Percentiles rank a stretch among this genome's conserved stretches.
phyloP scores from a whole-genome alignment of 2,797 vertebrate species.

The Cynopterus sphinx region DNA sequence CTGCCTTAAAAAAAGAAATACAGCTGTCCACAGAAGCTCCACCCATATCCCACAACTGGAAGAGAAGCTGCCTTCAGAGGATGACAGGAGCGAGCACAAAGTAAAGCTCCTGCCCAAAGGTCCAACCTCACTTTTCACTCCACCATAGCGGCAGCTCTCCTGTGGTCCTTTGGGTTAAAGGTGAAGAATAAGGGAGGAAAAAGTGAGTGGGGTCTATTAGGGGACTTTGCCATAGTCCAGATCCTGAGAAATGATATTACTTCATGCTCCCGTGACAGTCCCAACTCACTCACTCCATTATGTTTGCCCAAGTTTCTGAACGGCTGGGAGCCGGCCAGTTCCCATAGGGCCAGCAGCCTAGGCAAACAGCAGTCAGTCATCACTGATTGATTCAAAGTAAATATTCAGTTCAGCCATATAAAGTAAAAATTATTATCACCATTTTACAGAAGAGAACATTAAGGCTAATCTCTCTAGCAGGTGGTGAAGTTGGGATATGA shows the following conservation, averaged over 20 bases:
- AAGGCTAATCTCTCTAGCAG: conserved; percentile 62
- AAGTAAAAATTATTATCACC: conserved; percentile 63
- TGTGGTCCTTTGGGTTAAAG: background rate
- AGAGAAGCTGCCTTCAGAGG: background rate
- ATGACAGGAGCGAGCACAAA: background rate
- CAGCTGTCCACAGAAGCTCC: background rate
- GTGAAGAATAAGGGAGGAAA: background rate
- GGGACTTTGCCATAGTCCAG: background rate
- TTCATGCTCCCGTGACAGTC: conserved; percentile 48
- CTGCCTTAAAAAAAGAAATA: background rate
- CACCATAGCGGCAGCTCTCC: background rate
- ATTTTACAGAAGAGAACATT: conserved; percentile 68
- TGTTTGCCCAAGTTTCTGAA: conserved; percentile 46
- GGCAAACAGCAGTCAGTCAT: conserved; percentile 59
- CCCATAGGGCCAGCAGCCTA: conserved; percentile 31
- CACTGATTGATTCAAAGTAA: conserved; percentile 62
- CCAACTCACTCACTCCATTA: conserved; percentile 32
- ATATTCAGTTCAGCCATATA: conserved; percentile 58
- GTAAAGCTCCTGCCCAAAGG: background rate
- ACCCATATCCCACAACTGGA: background rate
- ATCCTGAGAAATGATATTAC: conserved; percentile 37
- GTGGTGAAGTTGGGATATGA: conserved; percentile 39
- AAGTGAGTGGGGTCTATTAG: background rate
- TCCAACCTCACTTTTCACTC: background rate
- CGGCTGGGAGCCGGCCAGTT: conserved; percentile 49